Conservation (phyloP, 1,140 invertebrate species). For the Conus ventricosus region DNA sequence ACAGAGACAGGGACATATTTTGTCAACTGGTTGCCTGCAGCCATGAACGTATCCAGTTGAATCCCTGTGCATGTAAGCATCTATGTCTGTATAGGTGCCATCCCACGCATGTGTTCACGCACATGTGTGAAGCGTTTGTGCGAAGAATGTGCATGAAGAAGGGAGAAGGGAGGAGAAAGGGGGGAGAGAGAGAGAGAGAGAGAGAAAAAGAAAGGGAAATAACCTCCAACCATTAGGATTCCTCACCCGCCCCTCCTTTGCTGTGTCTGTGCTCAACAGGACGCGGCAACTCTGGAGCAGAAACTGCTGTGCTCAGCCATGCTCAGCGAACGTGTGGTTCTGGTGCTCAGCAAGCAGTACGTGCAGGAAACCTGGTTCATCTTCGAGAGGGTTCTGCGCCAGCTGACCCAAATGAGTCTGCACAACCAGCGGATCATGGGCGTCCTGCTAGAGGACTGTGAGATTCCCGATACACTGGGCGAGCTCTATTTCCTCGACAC, state of each 20-base stretch:
- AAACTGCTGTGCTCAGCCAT: conserved; percentile 66
- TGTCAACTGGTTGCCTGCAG: too few relatives aligned
- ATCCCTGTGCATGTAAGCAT: too few relatives aligned
- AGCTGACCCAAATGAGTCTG: conserved; percentile 64
- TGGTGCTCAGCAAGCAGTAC: conserved; percentile 63
- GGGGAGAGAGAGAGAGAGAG: background rate
- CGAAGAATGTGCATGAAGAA: background rate
- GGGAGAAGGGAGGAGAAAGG: background rate
- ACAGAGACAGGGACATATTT: too few relatives aligned
- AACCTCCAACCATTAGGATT: too few relatives aligned
- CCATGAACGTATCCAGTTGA: too few relatives aligned
- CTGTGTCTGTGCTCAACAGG: background rate
- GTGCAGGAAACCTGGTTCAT: conserved; percentile 60
- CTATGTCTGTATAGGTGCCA: too few relatives aligned
- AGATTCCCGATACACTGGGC: conserved; percentile 64
- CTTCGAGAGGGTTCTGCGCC: conserved; percentile 62
- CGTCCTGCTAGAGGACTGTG: conserved; percentile 63
- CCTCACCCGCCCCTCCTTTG: too few relatives aligned
- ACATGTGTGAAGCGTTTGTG: too few relatives aligned
- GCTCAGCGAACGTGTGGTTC: conserved; percentile 67
- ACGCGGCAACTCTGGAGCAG: conserved; percentile 46
- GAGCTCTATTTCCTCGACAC: conserved; percentile 59
- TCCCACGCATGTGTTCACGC: too few relatives aligned
- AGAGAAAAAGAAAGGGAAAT: background rate
- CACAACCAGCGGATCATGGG: conserved; percentile 65